phyloP scores from a whole-genome alignment of 2,113 vertebrate species.

The Regulus satrapa region DNA sequence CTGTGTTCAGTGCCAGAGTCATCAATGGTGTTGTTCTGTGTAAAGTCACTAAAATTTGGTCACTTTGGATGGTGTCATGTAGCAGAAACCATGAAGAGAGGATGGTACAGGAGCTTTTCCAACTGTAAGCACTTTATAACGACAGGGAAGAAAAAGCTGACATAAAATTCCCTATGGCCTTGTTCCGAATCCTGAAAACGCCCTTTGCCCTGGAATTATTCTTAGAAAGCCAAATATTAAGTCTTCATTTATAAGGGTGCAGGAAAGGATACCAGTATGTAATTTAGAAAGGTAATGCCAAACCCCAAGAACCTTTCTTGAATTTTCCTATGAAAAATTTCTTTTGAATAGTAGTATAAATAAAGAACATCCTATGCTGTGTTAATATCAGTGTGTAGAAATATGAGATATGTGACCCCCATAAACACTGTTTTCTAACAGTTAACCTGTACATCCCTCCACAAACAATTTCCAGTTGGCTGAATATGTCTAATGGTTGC shows the following conservation, averaged over 20 bases:
- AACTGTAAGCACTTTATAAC: background rate
- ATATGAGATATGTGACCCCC: background rate
- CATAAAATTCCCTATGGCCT: background rate
- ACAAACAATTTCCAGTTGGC: background rate
- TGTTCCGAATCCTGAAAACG: background rate
- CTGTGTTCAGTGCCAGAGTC: background rate
- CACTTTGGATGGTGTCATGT: background rate
- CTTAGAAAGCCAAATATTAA: background rate
- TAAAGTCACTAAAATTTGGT: background rate
- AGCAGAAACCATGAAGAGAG: background rate
- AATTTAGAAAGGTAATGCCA: background rate
- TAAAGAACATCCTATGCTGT: background rate
- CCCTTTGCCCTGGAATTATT: background rate
- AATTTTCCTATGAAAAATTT: background rate
- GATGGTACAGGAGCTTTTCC: background rate
- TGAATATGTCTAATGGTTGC: background rate
- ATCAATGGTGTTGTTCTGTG: background rate
- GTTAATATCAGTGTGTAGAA: background rate
- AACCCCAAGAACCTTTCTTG: background rate
- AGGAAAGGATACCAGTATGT: background rate
- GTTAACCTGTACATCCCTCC: background rate
- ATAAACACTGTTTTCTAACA: background rate
- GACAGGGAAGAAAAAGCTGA: background rate
- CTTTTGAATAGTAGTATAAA: background rate
- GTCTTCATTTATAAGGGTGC: background rate